These are phyloP conservation scores for Dreissena rostriformis DNA, from an alignment of 1,140 invertebrate species.

Conservation along the genomic window DNA sequence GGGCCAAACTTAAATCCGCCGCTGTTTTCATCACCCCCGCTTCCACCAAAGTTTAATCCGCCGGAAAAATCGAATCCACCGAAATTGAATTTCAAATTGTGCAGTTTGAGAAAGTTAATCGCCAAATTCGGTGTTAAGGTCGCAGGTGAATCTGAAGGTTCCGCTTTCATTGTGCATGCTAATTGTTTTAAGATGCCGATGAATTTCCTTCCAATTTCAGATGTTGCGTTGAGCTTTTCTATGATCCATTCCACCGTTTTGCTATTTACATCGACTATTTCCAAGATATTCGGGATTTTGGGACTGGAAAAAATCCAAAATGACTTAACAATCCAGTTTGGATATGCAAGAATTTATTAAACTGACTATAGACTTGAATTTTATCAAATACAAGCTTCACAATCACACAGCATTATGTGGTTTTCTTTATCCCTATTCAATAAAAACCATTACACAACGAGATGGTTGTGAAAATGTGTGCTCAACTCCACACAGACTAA, in stretches of 20 bases:
- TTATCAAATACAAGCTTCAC: no score
- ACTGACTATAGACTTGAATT: background rate
- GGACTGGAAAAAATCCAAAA: conserved; percentile 1
- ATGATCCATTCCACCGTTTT: conserved; percentile 13
- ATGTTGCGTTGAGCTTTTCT: background rate
- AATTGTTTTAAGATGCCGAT: background rate
- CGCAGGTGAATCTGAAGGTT: background rate
- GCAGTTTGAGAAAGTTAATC: background rate
- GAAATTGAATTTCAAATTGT: background rate
- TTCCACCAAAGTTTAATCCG: background rate
- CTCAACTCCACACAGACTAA: no score
- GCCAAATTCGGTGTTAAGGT: background rate
- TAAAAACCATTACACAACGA: no score
- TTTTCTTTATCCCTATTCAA: no score
- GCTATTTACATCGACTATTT: conserved; percentile 18
- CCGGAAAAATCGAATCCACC: background rate
- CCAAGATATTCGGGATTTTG: conserved; percentile 24
- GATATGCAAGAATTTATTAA: background rate
- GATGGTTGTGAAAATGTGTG: no score
- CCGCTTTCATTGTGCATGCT: background rate
- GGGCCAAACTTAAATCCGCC: background rate
- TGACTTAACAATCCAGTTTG: background rate
- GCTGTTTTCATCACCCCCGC: no score
- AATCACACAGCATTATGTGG: no score
- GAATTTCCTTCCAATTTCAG: background rate